These are phyloP conservation scores for Glareola pratincola DNA, from an alignment of 2,113 vertebrate species.

Conservation along the genomic window DNA sequence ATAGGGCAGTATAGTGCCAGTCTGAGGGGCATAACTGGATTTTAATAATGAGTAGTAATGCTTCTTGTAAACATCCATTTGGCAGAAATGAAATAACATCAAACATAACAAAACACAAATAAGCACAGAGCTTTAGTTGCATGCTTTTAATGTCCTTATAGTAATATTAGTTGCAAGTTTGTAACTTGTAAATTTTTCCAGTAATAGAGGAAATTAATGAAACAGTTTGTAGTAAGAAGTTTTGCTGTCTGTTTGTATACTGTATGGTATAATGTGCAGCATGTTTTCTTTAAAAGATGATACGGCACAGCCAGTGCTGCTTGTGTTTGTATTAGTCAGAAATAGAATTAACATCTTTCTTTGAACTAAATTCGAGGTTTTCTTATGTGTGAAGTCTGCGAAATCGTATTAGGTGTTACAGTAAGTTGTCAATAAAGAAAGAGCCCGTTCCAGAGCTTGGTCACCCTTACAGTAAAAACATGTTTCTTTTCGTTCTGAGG, in stretches of 20 bases:
- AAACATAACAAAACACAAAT: not conserved
- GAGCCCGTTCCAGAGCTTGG: not conserved
- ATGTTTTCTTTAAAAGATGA: not conserved
- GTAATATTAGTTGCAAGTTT: not conserved
- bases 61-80: not conserved
- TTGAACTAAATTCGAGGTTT: not conserved
- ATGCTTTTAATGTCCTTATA: not conserved
- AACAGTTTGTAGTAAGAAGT: not conserved
- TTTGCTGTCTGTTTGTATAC: not conserved
- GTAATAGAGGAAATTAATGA: not conserved
- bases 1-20: not conserved
- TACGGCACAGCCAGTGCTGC: not conserved
- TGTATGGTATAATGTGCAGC: not conserved
- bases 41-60: not conserved
- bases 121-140: not conserved
- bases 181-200: not conserved
- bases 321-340: not conserved
- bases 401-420: not conserved
- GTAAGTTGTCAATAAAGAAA: not conserved
- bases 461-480: not conserved
- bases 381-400: not conserved
- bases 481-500: not conserved
- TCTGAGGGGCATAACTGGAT: not conserved
- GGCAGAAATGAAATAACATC: not conserved
- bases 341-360: not conserved